phyloP scores from a whole-genome alignment of 37 sponge, comb jelly and placozoan genomes.

The Spongilla lacustris region DNA sequence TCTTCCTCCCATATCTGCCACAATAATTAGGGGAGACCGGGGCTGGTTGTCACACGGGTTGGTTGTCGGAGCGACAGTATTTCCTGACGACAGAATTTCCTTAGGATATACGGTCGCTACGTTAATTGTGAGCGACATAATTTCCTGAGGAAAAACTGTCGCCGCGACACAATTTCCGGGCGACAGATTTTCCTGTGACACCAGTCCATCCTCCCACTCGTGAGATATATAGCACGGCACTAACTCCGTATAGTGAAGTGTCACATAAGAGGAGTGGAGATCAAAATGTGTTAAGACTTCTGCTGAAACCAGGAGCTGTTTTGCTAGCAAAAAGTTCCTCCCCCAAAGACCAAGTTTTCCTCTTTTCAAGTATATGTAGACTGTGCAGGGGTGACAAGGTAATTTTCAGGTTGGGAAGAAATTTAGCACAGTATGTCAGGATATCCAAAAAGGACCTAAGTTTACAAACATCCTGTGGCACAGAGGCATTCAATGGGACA shows the following conservation, averaged over 20 bases:
- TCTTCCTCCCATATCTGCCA: too few species aligned
- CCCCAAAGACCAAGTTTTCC: conserved; percentile 9
- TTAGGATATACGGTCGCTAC: too few species aligned
- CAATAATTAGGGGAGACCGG: too few species aligned
- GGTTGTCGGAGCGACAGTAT: too few species aligned
- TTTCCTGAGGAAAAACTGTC: too few species aligned
- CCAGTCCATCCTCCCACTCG: neutral
- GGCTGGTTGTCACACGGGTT: too few species aligned
- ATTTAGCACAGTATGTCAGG: conserved; percentile 28
- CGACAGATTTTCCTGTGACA: too few species aligned
- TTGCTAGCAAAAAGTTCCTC: conserved; percentile 20
- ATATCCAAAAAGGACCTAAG: conserved; percentile 20
- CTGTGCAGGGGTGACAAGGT: conserved; percentile 11
- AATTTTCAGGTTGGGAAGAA: neutral
- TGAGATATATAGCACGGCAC: conserved; percentile 45
- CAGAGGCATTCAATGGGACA: too few species aligned
- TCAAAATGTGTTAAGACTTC: conserved; percentile 16
- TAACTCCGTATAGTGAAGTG: conserved; percentile 45
- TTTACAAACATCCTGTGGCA: conserved; percentile 25
- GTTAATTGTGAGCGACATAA: too few species aligned
- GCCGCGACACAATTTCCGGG: too few species aligned
- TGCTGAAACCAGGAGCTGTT: conserved; percentile 39
- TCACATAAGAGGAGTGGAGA: conserved; percentile 12
- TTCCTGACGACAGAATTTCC: too few species aligned
- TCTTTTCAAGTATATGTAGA: conserved; percentile 4